Evolutionary conservation across 1,140 invertebrate species (phyloP), one percentile per base, ranked within the genome.

Genomic region (Solen grandis): DNA sequence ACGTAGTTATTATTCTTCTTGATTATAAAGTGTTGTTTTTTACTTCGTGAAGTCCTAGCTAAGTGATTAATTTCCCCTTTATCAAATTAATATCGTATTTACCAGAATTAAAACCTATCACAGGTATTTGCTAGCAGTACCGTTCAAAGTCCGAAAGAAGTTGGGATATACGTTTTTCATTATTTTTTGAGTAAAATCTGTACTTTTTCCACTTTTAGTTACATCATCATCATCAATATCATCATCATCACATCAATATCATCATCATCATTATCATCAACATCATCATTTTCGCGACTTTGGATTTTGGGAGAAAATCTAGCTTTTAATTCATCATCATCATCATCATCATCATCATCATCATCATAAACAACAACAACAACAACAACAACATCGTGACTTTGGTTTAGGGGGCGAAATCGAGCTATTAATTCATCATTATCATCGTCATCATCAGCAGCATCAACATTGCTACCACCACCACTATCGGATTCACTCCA

Each of bases 291-390:
- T 22, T 68, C 65, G 46, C 8, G n/a, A 38, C 8, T 22, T 35
- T 38, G 22, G 25, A 41, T 36, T 25, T n/a, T n/a, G n/a, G n/a
- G n/a, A n/a, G n/a, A n/a, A n/a, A n/a, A n/a, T n/a, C n/a, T n/a
- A 68, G 8, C 65, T 35, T 38, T 41, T 41, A 22, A n/a, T 41
- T 38, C 31, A 68, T 13, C 65, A 38, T 38, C 65, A 35, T 38
- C 33, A 35, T 13, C 65, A 38, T 38, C 65, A 68, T 68, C 65
- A 68, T 68, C 65, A 68, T 38, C 36, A 68, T 25, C 65, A 68
- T 68, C 65, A 68, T 38, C 36, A 46, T 38, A 33, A 68, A 13
- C n/a, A n/a, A n/a, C n/a, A n/a, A n/a, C n/a, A n/a, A n/a, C 65
- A 68, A 41, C 65, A 46, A 16, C 65, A 68, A 16, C 65, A 68